These are phyloP conservation scores for Hirundichthys speculiger DNA, from an alignment of 2,113 vertebrate genomes.

Conservation along the genomic window DNA sequence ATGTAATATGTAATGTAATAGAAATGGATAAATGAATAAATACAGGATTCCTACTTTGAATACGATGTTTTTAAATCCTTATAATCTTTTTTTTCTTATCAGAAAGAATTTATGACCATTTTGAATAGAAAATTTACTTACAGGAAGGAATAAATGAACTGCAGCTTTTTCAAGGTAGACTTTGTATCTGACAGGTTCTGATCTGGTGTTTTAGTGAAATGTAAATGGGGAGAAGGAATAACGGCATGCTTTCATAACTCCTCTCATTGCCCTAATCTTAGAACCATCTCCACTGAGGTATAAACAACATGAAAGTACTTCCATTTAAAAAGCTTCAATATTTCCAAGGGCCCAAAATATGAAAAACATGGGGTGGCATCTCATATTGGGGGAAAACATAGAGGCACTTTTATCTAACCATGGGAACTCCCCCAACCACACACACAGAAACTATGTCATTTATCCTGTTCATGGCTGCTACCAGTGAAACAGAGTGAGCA, in stretches of 20 bases:
- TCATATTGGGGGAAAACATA: conserved; percentile 28
- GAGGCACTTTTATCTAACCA: background rate
- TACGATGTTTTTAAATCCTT: background rate
- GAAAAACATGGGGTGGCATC: conserved; percentile 3
- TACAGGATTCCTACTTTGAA: background rate
- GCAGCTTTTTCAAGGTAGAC: background rate
- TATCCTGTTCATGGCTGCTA: background rate
- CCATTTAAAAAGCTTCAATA: conserved; percentile 33
- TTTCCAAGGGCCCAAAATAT: conserved; percentile 43
- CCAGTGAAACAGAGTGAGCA: conserved; percentile 15
- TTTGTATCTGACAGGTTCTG: background rate
- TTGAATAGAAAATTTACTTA: background rate
- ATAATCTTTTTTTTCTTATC: background rate
- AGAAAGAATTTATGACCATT: background rate
- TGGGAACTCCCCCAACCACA: conserved; percentile 28
- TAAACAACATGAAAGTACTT: conserved; percentile 40
- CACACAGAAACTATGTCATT: conserved; percentile 17
- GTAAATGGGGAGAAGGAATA: conserved; percentile 5
- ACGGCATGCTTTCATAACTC: conserved; percentile 28
- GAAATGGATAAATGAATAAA: background rate
- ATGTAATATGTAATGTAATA: background rate
- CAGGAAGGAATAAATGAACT: background rate
- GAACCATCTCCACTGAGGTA: conserved; percentile 38
- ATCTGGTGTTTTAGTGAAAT: conserved; percentile 18
- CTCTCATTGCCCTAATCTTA: conserved; percentile 21